Evolutionary conservation across 92 coral and sea anemone species (phyloP).

Genomic region (Epizoanthus scotinus): DNA sequence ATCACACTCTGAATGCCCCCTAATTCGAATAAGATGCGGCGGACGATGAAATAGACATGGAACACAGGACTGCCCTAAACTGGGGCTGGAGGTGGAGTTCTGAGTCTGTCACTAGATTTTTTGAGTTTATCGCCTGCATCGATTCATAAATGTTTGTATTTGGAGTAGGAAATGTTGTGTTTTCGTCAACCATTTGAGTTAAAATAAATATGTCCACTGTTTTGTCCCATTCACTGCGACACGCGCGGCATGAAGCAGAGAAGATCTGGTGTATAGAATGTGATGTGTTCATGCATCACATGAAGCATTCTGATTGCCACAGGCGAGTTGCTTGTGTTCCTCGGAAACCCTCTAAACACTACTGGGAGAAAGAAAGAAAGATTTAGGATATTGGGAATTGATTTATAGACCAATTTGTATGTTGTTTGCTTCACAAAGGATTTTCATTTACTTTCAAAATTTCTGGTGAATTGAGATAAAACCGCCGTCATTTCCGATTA

Average conservation of each 20-base stretch:
- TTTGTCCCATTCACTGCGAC: not conserved
- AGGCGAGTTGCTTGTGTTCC: not conserved
- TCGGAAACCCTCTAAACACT: not conserved
- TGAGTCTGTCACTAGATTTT: no score
- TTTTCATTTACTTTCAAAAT: not conserved
- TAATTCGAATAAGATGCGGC: no score
- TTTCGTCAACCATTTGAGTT: not conserved
- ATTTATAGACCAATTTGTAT: not conserved
- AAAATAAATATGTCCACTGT: not conserved
- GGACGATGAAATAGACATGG: no score
- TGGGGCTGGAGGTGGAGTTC: no score
- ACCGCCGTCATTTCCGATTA: slow-evolving; percentile 21
- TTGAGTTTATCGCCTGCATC: no score
- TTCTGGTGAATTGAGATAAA: slow-evolving; percentile 24
- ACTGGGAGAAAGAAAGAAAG: not conserved
- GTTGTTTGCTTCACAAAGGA: not conserved
- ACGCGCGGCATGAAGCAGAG: slow-evolving; percentile 26
- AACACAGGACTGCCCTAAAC: no score
- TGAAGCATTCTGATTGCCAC: slow-evolving; percentile 2
- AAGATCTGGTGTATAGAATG: no score
- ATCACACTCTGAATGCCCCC: no score
- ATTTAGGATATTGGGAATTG: not conserved
- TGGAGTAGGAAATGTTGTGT: not conserved
- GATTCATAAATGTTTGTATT: no score
- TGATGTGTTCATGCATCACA: not conserved